Percentiles rank a stretch among this genome's conserved stretches.
These are phyloP conservation scores for Pipistrellus pygmaeus DNA, from an alignment of 2,797 vertebrate species.

Conservation along the genomic window DNA sequence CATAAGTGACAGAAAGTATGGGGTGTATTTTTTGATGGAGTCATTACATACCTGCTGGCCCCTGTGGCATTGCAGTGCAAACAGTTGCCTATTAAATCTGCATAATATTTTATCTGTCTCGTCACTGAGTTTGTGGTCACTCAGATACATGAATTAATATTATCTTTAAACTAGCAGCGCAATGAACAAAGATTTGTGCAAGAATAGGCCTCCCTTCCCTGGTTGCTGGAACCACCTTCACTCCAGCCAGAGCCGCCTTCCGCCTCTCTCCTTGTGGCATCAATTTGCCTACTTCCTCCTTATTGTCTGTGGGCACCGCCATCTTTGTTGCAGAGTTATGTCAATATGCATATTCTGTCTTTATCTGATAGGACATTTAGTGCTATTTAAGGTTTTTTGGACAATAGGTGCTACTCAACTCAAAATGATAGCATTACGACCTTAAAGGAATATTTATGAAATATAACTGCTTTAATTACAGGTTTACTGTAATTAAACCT, in stretches of 20 bases:
- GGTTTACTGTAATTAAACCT: background rate
- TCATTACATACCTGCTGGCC: fast-evolving
- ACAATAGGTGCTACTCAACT: background rate
- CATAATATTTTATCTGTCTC: background rate
- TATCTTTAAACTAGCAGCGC: background rate
- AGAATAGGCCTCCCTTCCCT: too few relatives aligned
- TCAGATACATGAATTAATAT: background rate
- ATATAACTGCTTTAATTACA: background rate
- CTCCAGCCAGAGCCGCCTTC: too few relatives aligned
- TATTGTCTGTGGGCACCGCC: too few relatives aligned
- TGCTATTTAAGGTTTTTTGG: background rate
- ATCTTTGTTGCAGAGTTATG: too few relatives aligned
- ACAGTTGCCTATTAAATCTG: background rate
- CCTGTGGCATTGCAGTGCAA: too few relatives aligned
- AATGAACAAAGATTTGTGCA: too few relatives aligned
- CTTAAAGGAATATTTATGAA: background rate
- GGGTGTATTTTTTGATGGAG: background rate
- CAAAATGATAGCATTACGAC: background rate
- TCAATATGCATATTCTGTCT: too few relatives aligned
- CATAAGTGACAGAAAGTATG: background rate
- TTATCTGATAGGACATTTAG: background rate
- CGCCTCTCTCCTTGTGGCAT: too few relatives aligned
- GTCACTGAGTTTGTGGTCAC: background rate
- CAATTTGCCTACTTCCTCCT: too few relatives aligned
- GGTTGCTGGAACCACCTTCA: too few relatives aligned